Conservation (phyloP, 2,113 vertebrate genomes). For the Phrynosoma platyrhinos region DNA sequence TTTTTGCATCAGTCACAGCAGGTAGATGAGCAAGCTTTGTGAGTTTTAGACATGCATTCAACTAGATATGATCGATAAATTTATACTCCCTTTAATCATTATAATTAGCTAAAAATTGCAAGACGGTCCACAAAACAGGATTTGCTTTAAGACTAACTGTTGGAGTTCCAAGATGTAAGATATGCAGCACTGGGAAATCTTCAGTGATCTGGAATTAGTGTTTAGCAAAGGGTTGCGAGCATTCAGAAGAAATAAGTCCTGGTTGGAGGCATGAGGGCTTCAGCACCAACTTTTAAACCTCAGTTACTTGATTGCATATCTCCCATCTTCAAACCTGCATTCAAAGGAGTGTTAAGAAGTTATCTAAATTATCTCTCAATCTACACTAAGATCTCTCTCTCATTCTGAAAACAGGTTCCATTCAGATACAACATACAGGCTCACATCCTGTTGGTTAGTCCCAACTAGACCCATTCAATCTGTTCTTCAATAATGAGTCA, state of each 20-base stretch:
- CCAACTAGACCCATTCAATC: no score
- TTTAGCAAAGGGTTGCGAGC: constrained; percentile 86
- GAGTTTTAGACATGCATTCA: constrained; percentile 93
- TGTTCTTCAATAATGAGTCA: no score
- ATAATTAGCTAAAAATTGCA: constrained; percentile 93
- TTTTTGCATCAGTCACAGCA: constrained; percentile 94
- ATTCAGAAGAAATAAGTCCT: constrained; percentile 85
- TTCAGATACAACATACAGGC: not conserved
- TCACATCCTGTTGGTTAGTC: not conserved
- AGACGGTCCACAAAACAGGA: constrained; percentile 92
- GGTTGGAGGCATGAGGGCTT: constrained; percentile 89
- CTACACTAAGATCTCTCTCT: not conserved
- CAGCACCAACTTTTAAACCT: constrained; percentile 92
- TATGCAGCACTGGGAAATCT: constrained; percentile 86
- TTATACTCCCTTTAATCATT: constrained; percentile 91
- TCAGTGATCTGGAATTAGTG: constrained; percentile 83
- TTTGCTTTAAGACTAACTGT: constrained; percentile 85
- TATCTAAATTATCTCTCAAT: not conserved
- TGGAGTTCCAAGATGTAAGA: constrained; percentile 86
- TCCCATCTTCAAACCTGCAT: constrained; percentile 89
- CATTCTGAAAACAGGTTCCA: not conserved
- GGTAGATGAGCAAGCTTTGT: constrained; percentile 94
- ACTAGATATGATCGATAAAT: constrained; percentile 88
- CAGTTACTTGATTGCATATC: constrained; percentile 92
- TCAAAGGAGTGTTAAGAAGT: not conserved